Evolutionary conservation across 1,140 invertebrate genomes (phyloP).

Genomic region (Grapholita molesta): DNA sequence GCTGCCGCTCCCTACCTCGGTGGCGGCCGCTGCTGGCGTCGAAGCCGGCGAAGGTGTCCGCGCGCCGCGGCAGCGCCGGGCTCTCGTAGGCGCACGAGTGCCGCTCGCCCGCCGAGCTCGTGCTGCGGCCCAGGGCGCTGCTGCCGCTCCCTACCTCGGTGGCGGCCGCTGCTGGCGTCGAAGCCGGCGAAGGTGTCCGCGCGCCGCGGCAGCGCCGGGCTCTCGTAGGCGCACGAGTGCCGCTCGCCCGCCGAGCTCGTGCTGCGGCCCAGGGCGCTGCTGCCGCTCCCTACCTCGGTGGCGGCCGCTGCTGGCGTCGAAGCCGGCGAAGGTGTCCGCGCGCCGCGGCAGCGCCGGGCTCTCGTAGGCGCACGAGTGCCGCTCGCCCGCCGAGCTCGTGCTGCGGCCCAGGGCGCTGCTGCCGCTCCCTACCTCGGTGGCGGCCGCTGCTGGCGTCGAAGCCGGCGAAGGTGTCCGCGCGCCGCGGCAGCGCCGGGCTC

Average conservation of each 20-base stretch:
- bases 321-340: conserved; percentile 97
- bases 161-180: too few relatives aligned
- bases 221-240: too few relatives aligned
- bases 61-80: conserved; percentile 91
- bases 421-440: too few relatives aligned
- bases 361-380: conserved; percentile 83
- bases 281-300: conserved; percentile 33
- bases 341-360: conserved; percentile 85
- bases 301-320: conserved; percentile 78
- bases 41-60: conserved; percentile 97
- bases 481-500: too few relatives aligned
- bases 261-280: background rate
- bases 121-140: conserved; percentile 89
- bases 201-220: too few relatives aligned
- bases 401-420: too few relatives aligned
- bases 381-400: conserved; percentile 93
- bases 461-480: too few relatives aligned
- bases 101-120: conserved; percentile 94
- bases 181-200: too few relatives aligned
- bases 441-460: too few relatives aligned
- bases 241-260: too few relatives aligned
- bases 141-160: too few relatives aligned
- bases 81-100: conserved; percentile 90
- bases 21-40: conserved; percentile 76
- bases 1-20: conserved; percentile 23